phyloP scores from a whole-genome alignment of 2,888 invertebrate species.

The Ophion obscuratus region DNA sequence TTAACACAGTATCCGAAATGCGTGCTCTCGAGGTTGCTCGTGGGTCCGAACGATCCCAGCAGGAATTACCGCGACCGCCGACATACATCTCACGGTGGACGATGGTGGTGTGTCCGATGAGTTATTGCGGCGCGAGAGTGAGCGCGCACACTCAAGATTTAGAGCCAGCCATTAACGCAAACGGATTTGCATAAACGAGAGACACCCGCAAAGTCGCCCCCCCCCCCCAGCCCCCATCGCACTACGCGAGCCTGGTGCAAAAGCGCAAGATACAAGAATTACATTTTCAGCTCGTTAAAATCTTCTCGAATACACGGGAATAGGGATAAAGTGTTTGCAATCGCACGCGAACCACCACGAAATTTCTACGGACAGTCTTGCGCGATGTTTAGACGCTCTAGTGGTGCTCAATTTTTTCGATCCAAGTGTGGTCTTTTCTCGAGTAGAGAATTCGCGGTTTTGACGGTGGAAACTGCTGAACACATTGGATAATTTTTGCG shows the following conservation, averaged over 20 bases:
- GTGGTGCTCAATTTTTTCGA: not conserved
- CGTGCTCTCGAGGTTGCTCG: not conserved
- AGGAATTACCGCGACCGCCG: constrained; percentile 36
- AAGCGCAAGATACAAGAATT: constrained; percentile 32
- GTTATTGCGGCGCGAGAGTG: constrained; percentile 74
- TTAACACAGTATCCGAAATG: not conserved
- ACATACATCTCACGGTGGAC: constrained; percentile 36
- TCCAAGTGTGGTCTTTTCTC: not conserved
- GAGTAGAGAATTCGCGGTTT: not conserved
- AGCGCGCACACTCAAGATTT: constrained; percentile 73
- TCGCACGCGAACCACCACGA: constrained; percentile 10
- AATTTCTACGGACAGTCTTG: not conserved
- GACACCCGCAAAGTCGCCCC: constrained; percentile 49
- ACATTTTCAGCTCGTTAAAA: constrained; percentile 54
- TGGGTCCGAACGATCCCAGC: constrained; percentile 29
- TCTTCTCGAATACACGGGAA: constrained; percentile 66
- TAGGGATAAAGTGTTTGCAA: constrained; percentile 10
- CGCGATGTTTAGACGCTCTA: not conserved
- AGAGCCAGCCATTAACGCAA: constrained; percentile 75
- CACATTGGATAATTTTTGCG: too few species aligned
- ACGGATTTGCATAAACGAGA: constrained; percentile 74
- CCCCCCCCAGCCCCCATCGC: not conserved
- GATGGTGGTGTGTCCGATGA: constrained; percentile 68
- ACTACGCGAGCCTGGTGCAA: not conserved
- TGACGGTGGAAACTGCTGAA: not conserved